A percentile compares a stretch with the other conserved stretches of the same genome.
Evolutionary conservation across 2,113 vertebrate species (phyloP).

Genomic region (Gasterosteus aculeatus): DNA sequence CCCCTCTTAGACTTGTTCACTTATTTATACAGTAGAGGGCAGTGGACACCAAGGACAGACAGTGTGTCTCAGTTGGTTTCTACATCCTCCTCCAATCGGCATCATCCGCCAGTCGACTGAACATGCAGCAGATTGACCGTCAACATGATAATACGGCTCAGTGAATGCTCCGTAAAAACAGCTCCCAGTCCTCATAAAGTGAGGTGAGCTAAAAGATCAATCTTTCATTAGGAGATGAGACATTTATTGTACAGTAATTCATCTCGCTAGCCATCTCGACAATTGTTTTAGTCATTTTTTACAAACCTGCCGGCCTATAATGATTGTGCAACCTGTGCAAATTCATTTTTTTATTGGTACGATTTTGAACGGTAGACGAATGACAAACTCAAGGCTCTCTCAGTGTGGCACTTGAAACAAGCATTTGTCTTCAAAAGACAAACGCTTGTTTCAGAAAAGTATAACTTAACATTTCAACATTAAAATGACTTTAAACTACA

Average conservation of each 20-base stretch:
- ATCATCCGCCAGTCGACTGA: conserved; percentile 4
- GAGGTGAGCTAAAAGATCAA: background rate
- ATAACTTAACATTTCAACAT: background rate
- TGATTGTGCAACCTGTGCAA: no score
- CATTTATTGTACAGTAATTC: background rate
- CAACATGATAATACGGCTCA: background rate
- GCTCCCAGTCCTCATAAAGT: background rate
- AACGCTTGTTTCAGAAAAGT: background rate
- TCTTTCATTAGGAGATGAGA: background rate
- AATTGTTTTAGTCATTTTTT: background rate
- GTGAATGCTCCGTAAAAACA: conserved; percentile 4
- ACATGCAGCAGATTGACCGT: background rate
- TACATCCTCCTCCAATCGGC: background rate
- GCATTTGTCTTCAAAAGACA: background rate
- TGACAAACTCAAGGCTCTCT: background rate
- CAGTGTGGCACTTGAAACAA: background rate
- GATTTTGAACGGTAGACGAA: background rate
- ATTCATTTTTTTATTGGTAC: background rate
- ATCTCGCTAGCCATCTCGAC: background rate
- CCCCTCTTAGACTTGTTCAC: background rate
- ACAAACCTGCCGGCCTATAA: background rate
- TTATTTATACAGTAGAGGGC: conserved; percentile 52
- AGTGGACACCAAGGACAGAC: conserved; percentile 38
- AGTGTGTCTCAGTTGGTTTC: conserved; percentile 5
- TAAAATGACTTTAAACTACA: background rate